Conservation (phyloP, 2,113 vertebrate genomes). For the Nibea albiflora region DNA sequence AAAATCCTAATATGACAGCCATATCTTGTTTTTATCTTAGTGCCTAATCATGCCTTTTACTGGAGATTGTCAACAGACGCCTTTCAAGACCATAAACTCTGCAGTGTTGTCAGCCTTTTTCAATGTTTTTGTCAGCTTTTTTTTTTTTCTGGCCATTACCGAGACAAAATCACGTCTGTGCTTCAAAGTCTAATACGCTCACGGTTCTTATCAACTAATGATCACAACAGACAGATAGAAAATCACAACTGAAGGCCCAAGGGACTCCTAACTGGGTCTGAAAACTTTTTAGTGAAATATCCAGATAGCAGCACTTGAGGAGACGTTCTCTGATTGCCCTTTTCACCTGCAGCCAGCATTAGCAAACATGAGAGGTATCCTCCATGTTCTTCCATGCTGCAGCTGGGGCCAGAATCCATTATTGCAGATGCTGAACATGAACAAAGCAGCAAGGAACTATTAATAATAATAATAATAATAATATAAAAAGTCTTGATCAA, state of each 20-base stretch:
- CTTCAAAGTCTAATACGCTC: background rate
- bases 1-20: slow-evolving; percentile 20
- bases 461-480: slow-evolving; percentile 2
- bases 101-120: background rate
- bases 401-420: slow-evolving; percentile 36
- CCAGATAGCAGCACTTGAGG: slow-evolving; percentile 22
- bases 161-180: background rate
- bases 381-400: slow-evolving; percentile 20
- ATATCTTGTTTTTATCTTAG: slow-evolving; percentile 37
- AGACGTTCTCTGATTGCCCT: slow-evolving; percentile 9
- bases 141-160: background rate
- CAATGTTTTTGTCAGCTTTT: background rate
- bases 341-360: slow-evolving; percentile 54
- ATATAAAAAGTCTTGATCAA: too few relatives aligned
- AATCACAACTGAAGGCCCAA: background rate
- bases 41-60: slow-evolving; percentile 32
- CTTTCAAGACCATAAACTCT: slow-evolving; percentile 24
- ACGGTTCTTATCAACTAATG: slow-evolving; percentile 14
- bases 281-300: slow-evolving; percentile 33
- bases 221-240: slow-evolving; percentile 14
- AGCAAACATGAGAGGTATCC: slow-evolving; percentile 49
- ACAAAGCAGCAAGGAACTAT: slow-evolving; percentile 1
- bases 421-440: slow-evolving; percentile 1
- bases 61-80: slow-evolving; percentile 23
- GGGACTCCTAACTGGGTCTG: background rate